Evolutionary conservation across 2,797 vertebrate genomes (phyloP).

Genomic region (Cossypha dichroa): DNA sequence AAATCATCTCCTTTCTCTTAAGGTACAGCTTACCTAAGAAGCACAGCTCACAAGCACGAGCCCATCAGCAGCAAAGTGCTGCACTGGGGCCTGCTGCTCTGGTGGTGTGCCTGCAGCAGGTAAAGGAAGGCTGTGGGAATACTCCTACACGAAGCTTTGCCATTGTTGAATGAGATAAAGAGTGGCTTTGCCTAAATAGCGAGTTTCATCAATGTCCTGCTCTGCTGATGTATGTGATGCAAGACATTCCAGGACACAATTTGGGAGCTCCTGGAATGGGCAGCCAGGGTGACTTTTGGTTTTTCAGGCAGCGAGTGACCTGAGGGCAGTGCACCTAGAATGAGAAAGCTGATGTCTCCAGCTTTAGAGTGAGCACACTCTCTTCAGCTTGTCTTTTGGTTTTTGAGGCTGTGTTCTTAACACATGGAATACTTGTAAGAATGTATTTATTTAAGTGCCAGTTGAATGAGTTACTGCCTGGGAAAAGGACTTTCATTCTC

Average conservation of each 20-base stretch:
- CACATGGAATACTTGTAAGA: background rate
- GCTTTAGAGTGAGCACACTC: background rate
- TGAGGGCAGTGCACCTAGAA: background rate
- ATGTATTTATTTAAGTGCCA: background rate
- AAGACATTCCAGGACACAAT: background rate
- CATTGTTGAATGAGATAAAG: background rate
- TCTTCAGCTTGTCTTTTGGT: background rate
- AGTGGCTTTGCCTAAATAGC: background rate
- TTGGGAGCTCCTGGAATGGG: background rate
- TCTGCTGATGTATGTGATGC: background rate
- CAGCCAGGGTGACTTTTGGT: background rate
- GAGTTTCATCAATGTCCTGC: background rate
- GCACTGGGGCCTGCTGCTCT: background rate
- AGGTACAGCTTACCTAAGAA: fast-evolving
- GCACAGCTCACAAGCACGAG: background rate
- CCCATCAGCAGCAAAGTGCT: background rate
- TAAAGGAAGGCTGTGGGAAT: slow-evolving; percentile 21
- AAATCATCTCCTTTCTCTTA: background rate
- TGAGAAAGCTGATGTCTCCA: background rate
- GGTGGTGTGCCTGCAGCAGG: slow-evolving; percentile 5
- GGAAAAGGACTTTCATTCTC: background rate
- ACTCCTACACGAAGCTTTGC: background rate
- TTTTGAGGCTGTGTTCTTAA: background rate
- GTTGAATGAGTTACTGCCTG: background rate
- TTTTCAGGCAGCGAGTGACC: background rate